phyloP scores from a whole-genome alignment of 2,888 invertebrate genomes.

The Habroteleia sp. region DNA sequence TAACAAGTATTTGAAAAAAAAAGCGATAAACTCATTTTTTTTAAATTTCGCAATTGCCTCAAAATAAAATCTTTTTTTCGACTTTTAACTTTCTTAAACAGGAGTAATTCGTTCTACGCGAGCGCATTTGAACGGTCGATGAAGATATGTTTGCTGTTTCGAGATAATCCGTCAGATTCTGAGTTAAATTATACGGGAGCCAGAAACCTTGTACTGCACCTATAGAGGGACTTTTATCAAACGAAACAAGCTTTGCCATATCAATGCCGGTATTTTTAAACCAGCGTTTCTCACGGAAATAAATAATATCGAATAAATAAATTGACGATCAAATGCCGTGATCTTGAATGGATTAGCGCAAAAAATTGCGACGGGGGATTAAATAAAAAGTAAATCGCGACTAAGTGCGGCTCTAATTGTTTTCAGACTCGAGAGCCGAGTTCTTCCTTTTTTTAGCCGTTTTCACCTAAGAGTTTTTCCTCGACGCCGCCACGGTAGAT shows the following conservation, averaged over 20 bases:
- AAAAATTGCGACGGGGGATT: too few relatives aligned
- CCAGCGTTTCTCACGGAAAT: slow-evolving; percentile 36
- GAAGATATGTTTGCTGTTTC: slow-evolving; percentile 39
- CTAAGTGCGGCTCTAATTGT: too few relatives aligned
- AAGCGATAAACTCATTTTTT: too few relatives aligned
- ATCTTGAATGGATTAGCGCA: slow-evolving; percentile 27
- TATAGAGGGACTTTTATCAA: slow-evolving; percentile 48
- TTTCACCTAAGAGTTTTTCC: slow-evolving; percentile 52
- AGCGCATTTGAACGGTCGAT: too few relatives aligned
- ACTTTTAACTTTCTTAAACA: too few relatives aligned
- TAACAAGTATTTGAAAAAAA: too few relatives aligned
- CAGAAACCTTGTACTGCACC: slow-evolving; percentile 33
- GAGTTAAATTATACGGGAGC: slow-evolving; percentile 44
- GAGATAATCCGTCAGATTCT: slow-evolving; percentile 27
- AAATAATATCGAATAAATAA: slow-evolving; percentile 44
- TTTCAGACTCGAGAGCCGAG: too few relatives aligned
- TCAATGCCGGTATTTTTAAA: slow-evolving; percentile 38
- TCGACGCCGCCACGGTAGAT: slow-evolving; percentile 42
- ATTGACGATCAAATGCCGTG: slow-evolving; percentile 30
- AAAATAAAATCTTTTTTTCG: too few relatives aligned
- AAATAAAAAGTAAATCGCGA: too few relatives aligned
- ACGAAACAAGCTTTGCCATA: slow-evolving; percentile 39
- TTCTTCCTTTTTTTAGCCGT: background rate
- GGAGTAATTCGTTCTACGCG: too few relatives aligned
- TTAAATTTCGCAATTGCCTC: too few relatives aligned